A percentile compares a stretch with the other conserved stretches of the same genome.
These are phyloP conservation scores for Florisuga fusca DNA, from an alignment of 2,797 vertebrate genomes.

Conservation along the genomic window DNA sequence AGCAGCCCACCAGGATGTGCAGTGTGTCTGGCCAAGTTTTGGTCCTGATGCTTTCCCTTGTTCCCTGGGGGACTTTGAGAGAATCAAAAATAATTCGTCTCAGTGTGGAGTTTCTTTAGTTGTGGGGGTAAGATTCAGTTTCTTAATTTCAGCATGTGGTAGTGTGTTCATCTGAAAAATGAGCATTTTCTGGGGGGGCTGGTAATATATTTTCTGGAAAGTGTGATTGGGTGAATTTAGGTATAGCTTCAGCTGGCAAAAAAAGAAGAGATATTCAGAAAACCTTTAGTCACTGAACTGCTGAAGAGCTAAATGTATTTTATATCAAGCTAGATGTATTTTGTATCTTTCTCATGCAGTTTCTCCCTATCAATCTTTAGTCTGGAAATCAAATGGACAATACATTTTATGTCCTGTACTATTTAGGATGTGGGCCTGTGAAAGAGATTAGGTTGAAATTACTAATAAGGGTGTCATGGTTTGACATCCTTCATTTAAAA, in stretches of 20 bases:
- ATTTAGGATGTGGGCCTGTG: background rate
- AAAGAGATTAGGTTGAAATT: background rate
- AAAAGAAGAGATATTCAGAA: background rate
- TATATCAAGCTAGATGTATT: background rate
- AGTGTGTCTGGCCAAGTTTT: fast-evolving
- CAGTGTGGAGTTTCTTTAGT: background rate
- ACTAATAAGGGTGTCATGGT: background rate
- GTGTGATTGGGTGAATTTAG: background rate
- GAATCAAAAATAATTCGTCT: background rate
- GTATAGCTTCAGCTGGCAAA: background rate
- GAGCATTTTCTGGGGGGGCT: background rate
- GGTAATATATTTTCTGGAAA: background rate
- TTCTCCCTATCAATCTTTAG: background rate
- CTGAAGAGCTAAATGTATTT: background rate
- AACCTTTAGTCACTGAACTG: background rate
- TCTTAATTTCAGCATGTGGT: background rate
- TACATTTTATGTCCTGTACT: background rate
- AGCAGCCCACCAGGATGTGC: fast-evolving
- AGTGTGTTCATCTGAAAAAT: background rate
- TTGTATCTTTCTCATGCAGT: background rate
- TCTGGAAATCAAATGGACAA: background rate
- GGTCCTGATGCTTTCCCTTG: background rate
- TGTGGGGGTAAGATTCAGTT: background rate
- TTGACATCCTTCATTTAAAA: background rate
- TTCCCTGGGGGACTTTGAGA: background rate